Base-by-base conservation (phyloP, 1,140 invertebrate species). In the Euura lappo region DNA sequence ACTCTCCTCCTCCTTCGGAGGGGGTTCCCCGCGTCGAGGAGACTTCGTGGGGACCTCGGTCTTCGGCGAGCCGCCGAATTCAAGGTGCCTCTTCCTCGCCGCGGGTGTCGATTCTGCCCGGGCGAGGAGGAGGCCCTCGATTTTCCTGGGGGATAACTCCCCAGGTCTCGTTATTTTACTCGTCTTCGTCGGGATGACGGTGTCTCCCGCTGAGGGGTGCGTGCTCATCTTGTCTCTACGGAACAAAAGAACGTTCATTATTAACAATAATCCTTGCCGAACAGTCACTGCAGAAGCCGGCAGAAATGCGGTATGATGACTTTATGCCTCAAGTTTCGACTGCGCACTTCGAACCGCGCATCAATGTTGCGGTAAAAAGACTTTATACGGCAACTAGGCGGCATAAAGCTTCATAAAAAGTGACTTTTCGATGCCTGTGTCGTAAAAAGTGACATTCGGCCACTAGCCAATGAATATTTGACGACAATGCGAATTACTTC, bases 171-270 rank as follows among this genome's bases (percentile, higher is more conserved):
- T 80, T 71, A 69, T 77, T 72, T 72, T 71, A 43, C 70, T 81
- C 72, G 76, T 81, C 45, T 75, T 83, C 70, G 80, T 84, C 77
- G 79, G 74, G 75, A 79, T 83, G 82, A 83, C 84, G 82, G 83
- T 85, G 82, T 80, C 81, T 81, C 79, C 77, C 80, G 79, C 77
- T 77, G 76, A 79, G 75, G 79, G 74, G 75, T 79, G 81, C 83
- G 80, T 83, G 74, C 71, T 83, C 75, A 75, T 83, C 13, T 60
- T 79, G 73, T 64, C 72, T 82, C 79, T 80, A 65, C 42, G 7
- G 74, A 73, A 71, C 51, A 69, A 43, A n/a, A 68, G 10, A 74
- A 69, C 28, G 69, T 60, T 69, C 45, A 8, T 6, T 60, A 1
- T 28, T 28, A 28, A 28, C 28, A 28, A 28, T 28, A 28, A 28